These are phyloP conservation scores for Mungos mungo DNA, from an alignment of 2,113 vertebrate species.

Conservation along the genomic window DNA sequence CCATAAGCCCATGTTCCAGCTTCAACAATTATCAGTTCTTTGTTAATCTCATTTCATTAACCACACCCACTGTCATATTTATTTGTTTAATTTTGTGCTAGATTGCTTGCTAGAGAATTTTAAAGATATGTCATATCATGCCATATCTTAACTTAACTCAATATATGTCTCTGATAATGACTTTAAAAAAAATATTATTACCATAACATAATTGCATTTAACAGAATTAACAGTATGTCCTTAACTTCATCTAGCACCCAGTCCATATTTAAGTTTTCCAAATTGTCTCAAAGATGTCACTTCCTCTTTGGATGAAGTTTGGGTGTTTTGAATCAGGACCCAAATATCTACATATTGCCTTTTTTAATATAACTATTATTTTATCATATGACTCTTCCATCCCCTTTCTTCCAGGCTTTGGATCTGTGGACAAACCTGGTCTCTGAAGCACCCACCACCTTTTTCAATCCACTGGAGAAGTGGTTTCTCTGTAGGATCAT, in stretches of 20 bases:
- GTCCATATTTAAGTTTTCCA: neutral
- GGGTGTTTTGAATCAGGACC: neutral
- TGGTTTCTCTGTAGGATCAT: neutral
- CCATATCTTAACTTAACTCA: neutral
- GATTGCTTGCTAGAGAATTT: neutral
- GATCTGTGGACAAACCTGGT: neutral
- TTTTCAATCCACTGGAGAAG: neutral
- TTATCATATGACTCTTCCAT: neutral
- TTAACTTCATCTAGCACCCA: neutral
- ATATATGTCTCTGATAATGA: neutral
- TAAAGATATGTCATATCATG: neutral
- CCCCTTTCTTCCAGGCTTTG: neutral
- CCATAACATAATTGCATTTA: neutral
- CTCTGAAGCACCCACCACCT: neutral
- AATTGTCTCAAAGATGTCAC: neutral
- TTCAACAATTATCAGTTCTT: neutral
- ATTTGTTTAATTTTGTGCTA: neutral
- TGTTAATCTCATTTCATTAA: neutral
- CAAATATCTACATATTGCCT: neutral
- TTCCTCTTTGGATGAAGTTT: neutral
- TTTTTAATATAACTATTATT: neutral
- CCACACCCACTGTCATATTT: neutral
- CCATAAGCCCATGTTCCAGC: neutral
- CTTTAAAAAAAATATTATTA: neutral
- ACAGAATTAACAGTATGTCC: neutral